Evolutionary conservation across 2,113 vertebrate species (phyloP).

Genomic region (Hemiprocne comata): DNA sequence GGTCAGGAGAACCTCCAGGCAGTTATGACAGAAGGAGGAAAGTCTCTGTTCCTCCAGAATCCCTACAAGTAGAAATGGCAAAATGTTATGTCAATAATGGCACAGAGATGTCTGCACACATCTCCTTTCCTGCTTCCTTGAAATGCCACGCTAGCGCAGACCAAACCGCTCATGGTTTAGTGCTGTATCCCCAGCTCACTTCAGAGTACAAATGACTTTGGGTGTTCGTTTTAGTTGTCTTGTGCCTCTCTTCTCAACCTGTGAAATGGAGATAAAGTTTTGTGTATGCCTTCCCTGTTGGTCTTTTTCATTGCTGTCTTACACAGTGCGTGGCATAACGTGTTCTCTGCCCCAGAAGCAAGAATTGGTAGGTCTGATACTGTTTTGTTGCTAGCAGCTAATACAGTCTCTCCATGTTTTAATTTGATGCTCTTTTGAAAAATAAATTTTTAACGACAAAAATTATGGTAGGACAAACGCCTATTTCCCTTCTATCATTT

Average conservation of each 20-base stretch:
- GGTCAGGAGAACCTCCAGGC: neutral
- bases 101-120: neutral
- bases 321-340: fast-evolving
- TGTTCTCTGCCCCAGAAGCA: neutral
- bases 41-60: neutral
- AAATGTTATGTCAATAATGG: neutral
- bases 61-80: neutral
- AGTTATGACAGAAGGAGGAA: neutral
- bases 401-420: neutral
- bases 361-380: neutral
- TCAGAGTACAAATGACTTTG: neutral
- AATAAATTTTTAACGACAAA: neutral
- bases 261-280: neutral
- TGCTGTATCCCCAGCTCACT: neutral
- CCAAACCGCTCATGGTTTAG: neutral
- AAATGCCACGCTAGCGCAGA: neutral
- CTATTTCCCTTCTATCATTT: neutral
- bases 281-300: neutral
- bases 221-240: neutral
- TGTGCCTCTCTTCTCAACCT: neutral
- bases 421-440: neutral
- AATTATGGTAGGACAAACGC: neutral
- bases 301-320: neutral
- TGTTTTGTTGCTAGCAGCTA: neutral
- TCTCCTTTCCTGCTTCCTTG: neutral